Evolutionary conservation across 2,888 invertebrate genomes (phyloP), one percentile per base, ranked within the genome.

Genomic region (Aelia acuminata): DNA sequence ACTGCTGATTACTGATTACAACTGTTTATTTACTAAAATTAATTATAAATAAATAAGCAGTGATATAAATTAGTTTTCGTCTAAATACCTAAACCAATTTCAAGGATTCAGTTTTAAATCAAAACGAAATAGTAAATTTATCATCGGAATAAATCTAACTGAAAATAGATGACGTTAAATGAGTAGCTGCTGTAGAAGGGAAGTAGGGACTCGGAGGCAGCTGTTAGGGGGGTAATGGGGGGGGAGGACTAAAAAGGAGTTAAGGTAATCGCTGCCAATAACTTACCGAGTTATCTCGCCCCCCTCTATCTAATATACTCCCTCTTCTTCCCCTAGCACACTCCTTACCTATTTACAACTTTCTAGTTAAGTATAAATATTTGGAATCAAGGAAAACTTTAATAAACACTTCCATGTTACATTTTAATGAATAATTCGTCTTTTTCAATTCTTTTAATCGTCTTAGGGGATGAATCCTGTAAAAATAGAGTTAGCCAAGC

Each of bases 221-320:
- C 43, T 43, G 43, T 10, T 10, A 15, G 31, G 31, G 63, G 35
- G 63, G 7, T 70, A 18, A 31, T 70, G 31, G 35, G 20, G 35
- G 31, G 10, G 20, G 57, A 57, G 35, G 63, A 70, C 63, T 70
- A 70, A 70, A 70, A 70, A 70, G 63, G 35, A 70, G 63, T 70
- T 70, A 70, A 70, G 63, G 63, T 70, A 70, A 70, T 70, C 63
- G 63, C 8, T 70, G 63, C 31, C 63, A 15, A 70, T 70, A 70
- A 70, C 63, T 70, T 70, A 70, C 4, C 10, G 5, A 70, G 63
- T 70, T 70, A 70, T 70, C 63, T 70, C 43, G n/a, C 35, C 18
- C 63, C 7, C n/a, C 63, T 70, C 1, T 7, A 70, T 70, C 63
- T 70, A 70, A 70, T 70, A 70, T 20, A 31, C 63, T n/a, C 31